phyloP scores from a whole-genome alignment of 2,888 invertebrate species.

The Ischnus inquisitorius region DNA sequence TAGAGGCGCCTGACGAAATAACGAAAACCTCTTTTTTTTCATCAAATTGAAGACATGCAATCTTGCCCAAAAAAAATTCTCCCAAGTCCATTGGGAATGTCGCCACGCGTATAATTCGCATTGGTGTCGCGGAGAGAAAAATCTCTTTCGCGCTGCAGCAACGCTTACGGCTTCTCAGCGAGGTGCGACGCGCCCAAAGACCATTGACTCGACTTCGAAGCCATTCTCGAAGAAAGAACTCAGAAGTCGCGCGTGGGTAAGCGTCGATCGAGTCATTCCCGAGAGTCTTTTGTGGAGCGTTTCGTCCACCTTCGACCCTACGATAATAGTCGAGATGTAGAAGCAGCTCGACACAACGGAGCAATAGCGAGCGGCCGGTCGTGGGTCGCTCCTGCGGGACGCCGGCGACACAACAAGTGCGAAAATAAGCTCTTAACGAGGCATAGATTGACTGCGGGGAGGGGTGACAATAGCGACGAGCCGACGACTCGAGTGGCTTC shows the following conservation, averaged over 20 bases:
- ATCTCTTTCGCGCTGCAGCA: conserved; percentile 17
- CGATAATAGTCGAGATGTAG: background rate
- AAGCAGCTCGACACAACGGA: conserved; percentile 20
- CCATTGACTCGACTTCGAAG: conserved; percentile 43
- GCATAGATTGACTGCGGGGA: conserved; percentile 85
- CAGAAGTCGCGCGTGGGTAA: conserved; percentile 62
- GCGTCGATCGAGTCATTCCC: conserved; percentile 63
- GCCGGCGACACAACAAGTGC: conserved; percentile 79
- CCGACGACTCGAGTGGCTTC: conserved; percentile 1
- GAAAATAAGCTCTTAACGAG: conserved; percentile 85
- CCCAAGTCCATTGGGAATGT: too few relatives aligned
- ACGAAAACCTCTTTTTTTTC: too few relatives aligned
- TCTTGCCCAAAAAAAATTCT: too few relatives aligned
- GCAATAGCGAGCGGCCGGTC: conserved; percentile 4
- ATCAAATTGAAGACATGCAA: too few relatives aligned
- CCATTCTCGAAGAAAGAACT: conserved; percentile 2
- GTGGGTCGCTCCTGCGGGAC: conserved; percentile 1
- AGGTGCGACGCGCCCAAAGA: conserved; percentile 26
- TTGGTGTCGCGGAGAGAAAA: too few relatives aligned
- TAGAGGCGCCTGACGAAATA: too few relatives aligned
- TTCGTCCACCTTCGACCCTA: background rate
- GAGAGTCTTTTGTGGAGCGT: conserved; percentile 14
- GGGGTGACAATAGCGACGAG: conserved; percentile 77
- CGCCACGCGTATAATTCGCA: too few relatives aligned
- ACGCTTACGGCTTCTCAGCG: conserved; percentile 22